phyloP scores from a whole-genome alignment of 2,888 invertebrate genomes.

The Euzetes globulus region DNA sequence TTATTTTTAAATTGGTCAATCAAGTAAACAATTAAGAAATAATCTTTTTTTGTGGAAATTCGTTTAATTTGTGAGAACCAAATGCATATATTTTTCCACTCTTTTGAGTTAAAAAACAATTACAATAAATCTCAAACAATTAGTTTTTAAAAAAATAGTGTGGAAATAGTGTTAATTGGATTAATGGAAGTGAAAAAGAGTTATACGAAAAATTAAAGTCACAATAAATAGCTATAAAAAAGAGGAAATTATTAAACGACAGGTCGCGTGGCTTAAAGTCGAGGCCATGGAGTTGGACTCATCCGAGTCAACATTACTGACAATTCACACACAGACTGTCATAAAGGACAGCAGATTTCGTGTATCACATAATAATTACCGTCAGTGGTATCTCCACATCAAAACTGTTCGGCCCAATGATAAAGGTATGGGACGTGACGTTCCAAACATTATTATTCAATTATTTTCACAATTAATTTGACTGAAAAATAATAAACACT shows the following conservation, averaged over 20 bases:
- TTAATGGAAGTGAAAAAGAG: neutral
- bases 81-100: no score
- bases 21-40: no score
- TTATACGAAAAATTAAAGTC: neutral
- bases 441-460: neutral
- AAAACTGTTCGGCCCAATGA: constrained; percentile 84
- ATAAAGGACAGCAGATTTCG: constrained; percentile 40
- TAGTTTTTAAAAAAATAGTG: no score
- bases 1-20: no score
- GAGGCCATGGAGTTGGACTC: constrained; percentile 35
- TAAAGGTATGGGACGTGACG: constrained; percentile 54
- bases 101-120: no score
- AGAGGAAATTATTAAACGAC: neutral
- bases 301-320: constrained; percentile 12
- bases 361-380: constrained; percentile 43
- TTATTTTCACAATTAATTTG: no score
- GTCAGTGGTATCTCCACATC: constrained; percentile 60
- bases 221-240: neutral
- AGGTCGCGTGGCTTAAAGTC: constrained; percentile 44
- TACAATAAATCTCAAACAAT: no score
- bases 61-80: no score
- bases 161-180: no score
- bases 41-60: no score
- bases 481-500: neutral
- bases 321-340: constrained; percentile 34